Evolutionary conservation across 2,797 vertebrate species (phyloP), one percentile per base, ranked within the genome.

Genomic region (Platalea minor): DNA sequence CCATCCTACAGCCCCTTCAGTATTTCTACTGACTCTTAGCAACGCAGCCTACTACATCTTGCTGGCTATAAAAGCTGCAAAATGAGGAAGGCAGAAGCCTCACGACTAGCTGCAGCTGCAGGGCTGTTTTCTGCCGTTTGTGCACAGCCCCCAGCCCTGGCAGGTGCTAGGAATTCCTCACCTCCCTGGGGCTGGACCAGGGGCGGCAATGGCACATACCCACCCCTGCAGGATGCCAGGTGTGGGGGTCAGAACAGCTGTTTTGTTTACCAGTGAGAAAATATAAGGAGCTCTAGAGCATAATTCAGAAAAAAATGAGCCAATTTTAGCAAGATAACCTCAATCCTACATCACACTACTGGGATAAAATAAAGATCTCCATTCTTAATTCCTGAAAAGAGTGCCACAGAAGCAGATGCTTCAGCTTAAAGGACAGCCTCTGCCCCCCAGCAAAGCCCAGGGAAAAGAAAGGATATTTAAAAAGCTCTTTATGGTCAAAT

Each of bases 121-220:
- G 43, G 21, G 15, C 26, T 35, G 18, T 9, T 23, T 11, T 14
- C 13, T 81, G 61, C 11, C 21, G 2, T 60, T 43, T 7, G 5
- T 60, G 48, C 9, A 2, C 1, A 0, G 13, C 4, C 17, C 8
- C 9, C 1, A 4, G 37, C 8, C 13, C 20, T 4, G 1, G 19
- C 5, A 31, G 11, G 6, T 41, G 20, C 23, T 74, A 35, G n/a
- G 6, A 78, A 16, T 50, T 75, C 19, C 50, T 64, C 41, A 88
- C 8, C 8, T 31, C 7, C 51, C 13, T 5, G 4, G 23, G 20
- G 8, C 3, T 70, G 61, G 29, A 63, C 2, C 4, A n/a, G 23
- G 20, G 12, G 3, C 1, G 2, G 15, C n/a, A 76, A 24, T 15
- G 29, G 7, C 35, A 68, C 1, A 3, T 16, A 46, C 2, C 31